A percentile compares a stretch with the other conserved stretches of the same genome.
Evolutionary conservation across 2,113 vertebrate species (phyloP).

Genomic region (Poicephalus meyeri): DNA sequence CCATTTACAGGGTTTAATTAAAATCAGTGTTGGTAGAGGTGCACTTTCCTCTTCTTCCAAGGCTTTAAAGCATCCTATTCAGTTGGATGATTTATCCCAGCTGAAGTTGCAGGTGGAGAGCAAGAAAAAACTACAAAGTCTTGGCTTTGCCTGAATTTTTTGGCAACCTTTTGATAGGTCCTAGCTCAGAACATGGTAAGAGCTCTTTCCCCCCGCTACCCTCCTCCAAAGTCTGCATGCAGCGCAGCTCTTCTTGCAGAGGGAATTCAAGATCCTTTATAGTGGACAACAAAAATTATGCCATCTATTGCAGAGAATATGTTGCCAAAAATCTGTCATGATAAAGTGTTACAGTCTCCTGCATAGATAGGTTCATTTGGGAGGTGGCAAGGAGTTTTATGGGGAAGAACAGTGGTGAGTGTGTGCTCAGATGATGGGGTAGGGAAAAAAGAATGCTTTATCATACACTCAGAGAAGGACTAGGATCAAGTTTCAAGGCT

Average conservation of each 20-base stretch:
- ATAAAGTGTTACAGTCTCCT: background rate
- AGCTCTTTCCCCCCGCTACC: background rate
- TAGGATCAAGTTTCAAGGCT: background rate
- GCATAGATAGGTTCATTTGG: background rate
- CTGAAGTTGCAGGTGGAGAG: background rate
- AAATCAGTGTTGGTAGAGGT: background rate
- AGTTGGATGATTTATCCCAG: background rate
- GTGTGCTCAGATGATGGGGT: background rate
- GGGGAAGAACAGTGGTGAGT: background rate
- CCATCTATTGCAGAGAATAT: background rate
- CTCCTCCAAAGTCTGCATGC: background rate
- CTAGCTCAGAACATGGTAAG: background rate
- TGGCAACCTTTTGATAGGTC: background rate
- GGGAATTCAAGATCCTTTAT: background rate
- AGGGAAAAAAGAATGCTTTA: background rate
- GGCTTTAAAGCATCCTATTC: background rate
- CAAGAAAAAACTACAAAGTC: background rate
- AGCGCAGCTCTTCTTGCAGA: background rate
- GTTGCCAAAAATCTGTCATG: background rate
- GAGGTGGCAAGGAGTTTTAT: background rate
- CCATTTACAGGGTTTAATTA: background rate
- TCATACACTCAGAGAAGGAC: background rate
- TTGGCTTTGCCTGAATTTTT: background rate
- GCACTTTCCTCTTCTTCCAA: background rate
- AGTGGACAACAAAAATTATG: fast-evolving